phyloP scores from a whole-genome alignment of 1,140 invertebrate species.

The Bombus polaris region DNA sequence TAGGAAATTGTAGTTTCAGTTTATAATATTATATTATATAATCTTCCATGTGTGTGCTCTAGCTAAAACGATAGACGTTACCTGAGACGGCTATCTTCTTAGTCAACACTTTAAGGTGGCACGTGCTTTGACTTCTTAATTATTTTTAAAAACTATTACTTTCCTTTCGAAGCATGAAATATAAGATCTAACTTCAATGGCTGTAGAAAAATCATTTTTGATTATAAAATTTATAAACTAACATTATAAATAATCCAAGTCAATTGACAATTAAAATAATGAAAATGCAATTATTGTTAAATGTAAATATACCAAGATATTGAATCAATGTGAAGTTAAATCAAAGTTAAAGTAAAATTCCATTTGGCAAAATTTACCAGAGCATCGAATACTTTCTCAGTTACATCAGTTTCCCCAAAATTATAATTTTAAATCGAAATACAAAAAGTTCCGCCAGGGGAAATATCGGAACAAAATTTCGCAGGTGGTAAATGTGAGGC shows the following conservation, averaged over 20 bases:
- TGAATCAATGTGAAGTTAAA: no score
- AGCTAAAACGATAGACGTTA: background rate
- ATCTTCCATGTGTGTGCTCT: background rate
- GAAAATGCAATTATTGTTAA: no score
- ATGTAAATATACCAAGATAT: no score
- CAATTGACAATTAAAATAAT: background rate
- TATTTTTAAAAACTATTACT: background rate
- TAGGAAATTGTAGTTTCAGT: background rate
- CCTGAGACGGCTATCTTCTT: background rate
- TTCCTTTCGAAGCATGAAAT: background rate
- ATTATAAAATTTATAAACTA: no score
- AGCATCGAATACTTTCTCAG: no score
- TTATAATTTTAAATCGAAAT: no score
- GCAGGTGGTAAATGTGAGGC: no score
- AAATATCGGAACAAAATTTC: background rate
- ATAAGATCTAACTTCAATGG: no score
- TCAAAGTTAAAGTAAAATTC: no score
- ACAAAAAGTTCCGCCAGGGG: background rate
- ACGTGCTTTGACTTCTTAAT: background rate
- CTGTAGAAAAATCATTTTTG: no score
- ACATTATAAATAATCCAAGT: background rate
- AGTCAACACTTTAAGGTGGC: background rate
- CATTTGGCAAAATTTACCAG: no score
- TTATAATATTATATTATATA: background rate
- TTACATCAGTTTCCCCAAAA: no score